phyloP scores from a whole-genome alignment of 2,888 invertebrate genomes.

The Caenorhabditis drosophilae region DNA sequence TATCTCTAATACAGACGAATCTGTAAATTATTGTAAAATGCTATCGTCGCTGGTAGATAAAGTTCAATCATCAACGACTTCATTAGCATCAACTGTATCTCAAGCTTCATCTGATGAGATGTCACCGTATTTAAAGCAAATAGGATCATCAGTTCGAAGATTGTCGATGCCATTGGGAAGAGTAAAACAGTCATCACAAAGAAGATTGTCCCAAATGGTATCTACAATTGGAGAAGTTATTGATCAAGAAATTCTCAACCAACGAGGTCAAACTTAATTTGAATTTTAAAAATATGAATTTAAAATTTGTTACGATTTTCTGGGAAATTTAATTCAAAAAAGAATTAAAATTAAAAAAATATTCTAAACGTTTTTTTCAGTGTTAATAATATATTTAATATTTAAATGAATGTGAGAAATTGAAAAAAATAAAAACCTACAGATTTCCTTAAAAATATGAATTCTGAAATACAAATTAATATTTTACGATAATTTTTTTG shows the following conservation, averaged over 20 bases:
- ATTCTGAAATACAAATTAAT: too few relatives aligned
- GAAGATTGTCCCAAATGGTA: slow-evolving; percentile 53
- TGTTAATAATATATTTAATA: too few relatives aligned
- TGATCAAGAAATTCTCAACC: slow-evolving; percentile 45
- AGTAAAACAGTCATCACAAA: slow-evolving; percentile 39
- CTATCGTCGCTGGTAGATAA: slow-evolving; percentile 49
- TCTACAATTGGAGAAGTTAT: slow-evolving; percentile 52
- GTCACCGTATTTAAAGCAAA: slow-evolving; percentile 18
- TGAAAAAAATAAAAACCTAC: too few relatives aligned
- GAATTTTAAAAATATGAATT: too few relatives aligned
- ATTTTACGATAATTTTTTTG: too few relatives aligned
- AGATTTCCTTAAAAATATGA: too few relatives aligned
- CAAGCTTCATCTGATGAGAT: slow-evolving; percentile 46
- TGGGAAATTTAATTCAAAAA: too few relatives aligned
- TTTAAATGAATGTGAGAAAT: too few relatives aligned
- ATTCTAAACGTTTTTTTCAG: too few relatives aligned
- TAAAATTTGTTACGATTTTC: too few relatives aligned
- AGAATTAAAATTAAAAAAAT: too few relatives aligned
- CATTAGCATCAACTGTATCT: slow-evolving; percentile 51
- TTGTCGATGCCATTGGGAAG: slow-evolving; percentile 50
- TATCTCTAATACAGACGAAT: slow-evolving; percentile 18
- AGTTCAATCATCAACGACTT: slow-evolving; percentile 54
- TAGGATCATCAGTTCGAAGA: slow-evolving; percentile 44
- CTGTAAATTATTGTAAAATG: slow-evolving; percentile 31
- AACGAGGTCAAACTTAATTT: too few relatives aligned